phyloP scores from a whole-genome alignment of 1,140 invertebrate species.

The Linepithema humile region DNA sequence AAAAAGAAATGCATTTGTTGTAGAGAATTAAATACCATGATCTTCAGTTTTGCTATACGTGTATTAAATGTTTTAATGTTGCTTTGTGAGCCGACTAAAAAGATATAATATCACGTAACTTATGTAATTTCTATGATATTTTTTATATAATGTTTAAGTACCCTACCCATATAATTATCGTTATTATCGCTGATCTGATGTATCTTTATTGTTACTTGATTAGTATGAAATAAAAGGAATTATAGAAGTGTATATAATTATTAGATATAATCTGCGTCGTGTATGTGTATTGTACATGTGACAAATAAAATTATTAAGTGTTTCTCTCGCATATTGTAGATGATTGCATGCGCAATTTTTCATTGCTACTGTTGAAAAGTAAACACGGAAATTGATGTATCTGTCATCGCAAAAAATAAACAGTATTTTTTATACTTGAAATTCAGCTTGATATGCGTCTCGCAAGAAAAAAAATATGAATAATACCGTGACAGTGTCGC shows the following conservation, averaged over 20 bases:
- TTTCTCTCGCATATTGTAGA: background rate
- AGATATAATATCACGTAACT: too few relatives aligned
- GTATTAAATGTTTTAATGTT: too few relatives aligned
- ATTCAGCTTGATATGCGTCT: background rate
- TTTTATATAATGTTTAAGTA: background rate
- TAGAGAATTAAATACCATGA: too few relatives aligned
- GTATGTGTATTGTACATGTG: too few relatives aligned
- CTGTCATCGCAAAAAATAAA: background rate
- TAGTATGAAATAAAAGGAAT: background rate
- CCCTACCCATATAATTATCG: background rate
- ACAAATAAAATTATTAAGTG: conserved; percentile 11
- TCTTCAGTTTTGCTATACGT: too few relatives aligned
- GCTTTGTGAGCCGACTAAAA: too few relatives aligned
- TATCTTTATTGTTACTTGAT: background rate
- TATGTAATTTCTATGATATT: background rate
- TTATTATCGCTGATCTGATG: background rate
- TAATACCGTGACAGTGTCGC: too few relatives aligned
- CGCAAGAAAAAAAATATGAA: background rate
- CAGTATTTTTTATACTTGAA: background rate
- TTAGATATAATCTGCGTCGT: background rate
- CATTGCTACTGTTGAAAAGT: background rate
- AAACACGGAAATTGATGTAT: background rate
- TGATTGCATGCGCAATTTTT: background rate
- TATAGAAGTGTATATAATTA: background rate
- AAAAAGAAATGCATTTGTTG: too few relatives aligned